Evolutionary conservation across 2,888 invertebrate genomes (phyloP).

Genomic region (Acronicta leporina): DNA sequence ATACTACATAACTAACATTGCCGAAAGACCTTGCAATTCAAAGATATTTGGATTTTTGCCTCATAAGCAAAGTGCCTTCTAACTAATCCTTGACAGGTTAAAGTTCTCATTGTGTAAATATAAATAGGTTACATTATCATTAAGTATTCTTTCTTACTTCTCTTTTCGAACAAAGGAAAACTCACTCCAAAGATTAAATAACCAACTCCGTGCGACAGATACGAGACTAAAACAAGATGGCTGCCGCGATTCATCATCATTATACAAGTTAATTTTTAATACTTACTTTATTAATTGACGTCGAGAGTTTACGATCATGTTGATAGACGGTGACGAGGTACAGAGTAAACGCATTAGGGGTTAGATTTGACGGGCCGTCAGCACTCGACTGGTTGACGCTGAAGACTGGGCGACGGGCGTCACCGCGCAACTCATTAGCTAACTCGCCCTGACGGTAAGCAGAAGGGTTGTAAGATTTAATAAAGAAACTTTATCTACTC

Average conservation of each 20-base stretch:
- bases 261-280: constrained; percentile 37
- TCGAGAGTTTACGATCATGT: constrained; percentile 10
- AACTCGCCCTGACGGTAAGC: constrained; percentile 40
- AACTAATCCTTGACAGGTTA: too few relatives aligned
- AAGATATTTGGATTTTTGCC: too few relatives aligned
- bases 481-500: constrained; percentile 41
- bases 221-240: constrained; percentile 24
- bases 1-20: too few relatives aligned
- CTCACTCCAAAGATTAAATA: constrained; percentile 15
- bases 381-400: constrained; percentile 1
- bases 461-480: constrained; percentile 52
- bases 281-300: constrained; percentile 36
- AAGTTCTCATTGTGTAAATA: too few relatives aligned
- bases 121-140: too few relatives aligned
- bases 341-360: constrained; percentile 35
- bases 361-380: constrained; percentile 28
- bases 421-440: constrained; percentile 36
- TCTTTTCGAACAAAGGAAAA: neutral
- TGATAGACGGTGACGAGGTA: constrained; percentile 10
- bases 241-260: constrained; percentile 48
- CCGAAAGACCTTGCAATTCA: too few relatives aligned
- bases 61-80: too few relatives aligned
- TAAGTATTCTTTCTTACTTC: too few relatives aligned
- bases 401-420: constrained; percentile 1
- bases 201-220: constrained; percentile 11